These are phyloP conservation scores for Mormyrops boulengeri DNA, from an alignment of 2,797 vertebrate genomes.

Conservation along the genomic window DNA sequence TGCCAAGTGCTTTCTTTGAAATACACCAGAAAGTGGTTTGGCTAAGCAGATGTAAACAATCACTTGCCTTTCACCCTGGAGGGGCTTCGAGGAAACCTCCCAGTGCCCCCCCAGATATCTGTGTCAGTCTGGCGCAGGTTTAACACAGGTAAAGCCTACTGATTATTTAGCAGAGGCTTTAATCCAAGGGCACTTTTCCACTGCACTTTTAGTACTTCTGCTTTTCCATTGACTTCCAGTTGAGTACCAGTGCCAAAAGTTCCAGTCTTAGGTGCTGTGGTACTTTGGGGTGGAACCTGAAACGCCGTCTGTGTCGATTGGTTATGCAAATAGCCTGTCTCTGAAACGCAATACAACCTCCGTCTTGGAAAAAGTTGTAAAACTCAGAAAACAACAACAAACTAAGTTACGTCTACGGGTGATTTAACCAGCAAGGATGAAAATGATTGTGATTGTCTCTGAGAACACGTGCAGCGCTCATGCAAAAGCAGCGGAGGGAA, in stretches of 20 bases:
- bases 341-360: no score
- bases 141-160: neutral
- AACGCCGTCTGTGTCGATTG: neutral
- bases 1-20: slow-evolving; percentile 10
- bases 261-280: neutral
- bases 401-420: neutral
- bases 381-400: no score
- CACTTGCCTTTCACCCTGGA: neutral
- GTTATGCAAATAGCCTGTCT: neutral
- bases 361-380: neutral
- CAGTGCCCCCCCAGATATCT: neutral
- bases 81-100: neutral
- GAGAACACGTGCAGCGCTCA: neutral
- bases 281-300: neutral
- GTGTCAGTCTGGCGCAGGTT: neutral
- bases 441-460: neutral
- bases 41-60: neutral
- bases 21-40: slow-evolving; percentile 14
- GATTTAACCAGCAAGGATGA: neutral
- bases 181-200: neutral
- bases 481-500: neutral
- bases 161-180: neutral
- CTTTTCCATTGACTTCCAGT: neutral
- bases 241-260: neutral
- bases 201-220: neutral